Evolutionary conservation across 2,888 invertebrate species (phyloP).

Genomic region (Merodon equestris): DNA sequence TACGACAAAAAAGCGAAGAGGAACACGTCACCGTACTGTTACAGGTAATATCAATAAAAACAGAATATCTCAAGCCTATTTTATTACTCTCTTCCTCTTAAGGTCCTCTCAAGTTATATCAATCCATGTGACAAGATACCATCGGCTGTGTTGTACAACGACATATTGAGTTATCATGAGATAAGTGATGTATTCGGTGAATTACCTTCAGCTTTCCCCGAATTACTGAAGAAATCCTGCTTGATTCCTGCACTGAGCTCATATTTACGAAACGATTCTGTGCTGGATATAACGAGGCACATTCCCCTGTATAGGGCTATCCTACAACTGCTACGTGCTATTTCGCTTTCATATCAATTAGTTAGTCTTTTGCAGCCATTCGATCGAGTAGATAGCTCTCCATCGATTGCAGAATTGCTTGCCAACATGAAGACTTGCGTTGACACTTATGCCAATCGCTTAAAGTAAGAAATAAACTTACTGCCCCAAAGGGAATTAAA

Average conservation of each 20-base stretch:
- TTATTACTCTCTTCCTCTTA: background rate
- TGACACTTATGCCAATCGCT: conserved; percentile 92
- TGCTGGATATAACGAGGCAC: conserved; percentile 97
- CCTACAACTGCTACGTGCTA: conserved; percentile 88
- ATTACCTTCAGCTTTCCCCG: conserved; percentile 86
- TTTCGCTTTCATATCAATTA: conserved; percentile 83
- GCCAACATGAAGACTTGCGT: conserved; percentile 94
- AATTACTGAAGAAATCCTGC: conserved; percentile 89
- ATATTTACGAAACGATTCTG: conserved; percentile 96
- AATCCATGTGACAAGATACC: conserved; percentile 84
- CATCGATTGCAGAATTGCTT: conserved; percentile 87
- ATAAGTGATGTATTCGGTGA: conserved; percentile 78
- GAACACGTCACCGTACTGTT: conserved; percentile 94
- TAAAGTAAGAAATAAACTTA: conserved; percentile 82
- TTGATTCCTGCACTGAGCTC: conserved; percentile 93
- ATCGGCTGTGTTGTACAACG: conserved; percentile 77
- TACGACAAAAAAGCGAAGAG: conserved; percentile 93
- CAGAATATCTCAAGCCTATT: background rate
- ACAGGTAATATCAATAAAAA: conserved; percentile 78
- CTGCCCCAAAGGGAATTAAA: background rate
- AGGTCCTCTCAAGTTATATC: conserved; percentile 93
- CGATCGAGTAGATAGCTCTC: conserved; percentile 78
- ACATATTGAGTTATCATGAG: conserved; percentile 77
- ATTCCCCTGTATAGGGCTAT: conserved; percentile 94
- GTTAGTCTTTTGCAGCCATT: conserved; percentile 84